Evolutionary conservation across 2,888 invertebrate species (phyloP).

Genomic region (Lordiphosa fenestrarum): DNA sequence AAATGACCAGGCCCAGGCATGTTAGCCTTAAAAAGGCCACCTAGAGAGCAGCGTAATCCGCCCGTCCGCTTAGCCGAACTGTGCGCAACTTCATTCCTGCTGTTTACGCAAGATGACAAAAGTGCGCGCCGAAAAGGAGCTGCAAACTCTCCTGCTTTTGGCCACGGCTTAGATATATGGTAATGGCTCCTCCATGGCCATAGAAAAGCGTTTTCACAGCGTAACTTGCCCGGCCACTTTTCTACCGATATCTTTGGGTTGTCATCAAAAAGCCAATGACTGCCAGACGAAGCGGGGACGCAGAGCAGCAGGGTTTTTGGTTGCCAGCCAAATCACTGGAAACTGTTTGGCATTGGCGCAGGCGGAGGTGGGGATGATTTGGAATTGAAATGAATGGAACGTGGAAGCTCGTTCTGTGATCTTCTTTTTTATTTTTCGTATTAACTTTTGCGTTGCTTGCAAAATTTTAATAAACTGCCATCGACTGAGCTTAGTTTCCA

Average conservation of each 20-base stretch:
- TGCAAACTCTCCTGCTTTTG: constrained; percentile 24
- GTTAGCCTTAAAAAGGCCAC: constrained; percentile 36
- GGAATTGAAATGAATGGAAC: constrained; percentile 61
- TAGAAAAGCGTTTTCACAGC: constrained; percentile 57
- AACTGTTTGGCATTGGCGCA: constrained; percentile 9
- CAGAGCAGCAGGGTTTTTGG: constrained; percentile 49
- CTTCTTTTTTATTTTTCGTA: constrained; percentile 7
- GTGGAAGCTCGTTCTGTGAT: constrained; percentile 24
- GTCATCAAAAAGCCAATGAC: constrained; percentile 64
- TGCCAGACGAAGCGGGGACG: constrained; percentile 19
- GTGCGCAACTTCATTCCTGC: constrained; percentile 13
- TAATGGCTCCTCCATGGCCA: constrained; percentile 50
- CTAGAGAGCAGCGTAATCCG: constrained; percentile 15
- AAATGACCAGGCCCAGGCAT: constrained; percentile 57
- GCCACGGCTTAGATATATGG: constrained; percentile 53
- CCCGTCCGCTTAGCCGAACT: constrained; percentile 3
- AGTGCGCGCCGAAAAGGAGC: constrained; percentile 18
- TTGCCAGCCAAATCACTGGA: constrained; percentile 68
- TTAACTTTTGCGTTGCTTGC: constrained; percentile 58
- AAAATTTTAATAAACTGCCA: constrained; percentile 60
- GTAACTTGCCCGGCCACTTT: constrained; percentile 41
- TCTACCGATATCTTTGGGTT: constrained; percentile 57
- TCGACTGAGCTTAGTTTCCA: constrained; percentile 21
- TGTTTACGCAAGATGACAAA: constrained; percentile 64
- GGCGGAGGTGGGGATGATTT: constrained; percentile 40